Evolutionary conservation across 2,113 vertebrate species (phyloP).

Genomic region (Platanista minor): DNA sequence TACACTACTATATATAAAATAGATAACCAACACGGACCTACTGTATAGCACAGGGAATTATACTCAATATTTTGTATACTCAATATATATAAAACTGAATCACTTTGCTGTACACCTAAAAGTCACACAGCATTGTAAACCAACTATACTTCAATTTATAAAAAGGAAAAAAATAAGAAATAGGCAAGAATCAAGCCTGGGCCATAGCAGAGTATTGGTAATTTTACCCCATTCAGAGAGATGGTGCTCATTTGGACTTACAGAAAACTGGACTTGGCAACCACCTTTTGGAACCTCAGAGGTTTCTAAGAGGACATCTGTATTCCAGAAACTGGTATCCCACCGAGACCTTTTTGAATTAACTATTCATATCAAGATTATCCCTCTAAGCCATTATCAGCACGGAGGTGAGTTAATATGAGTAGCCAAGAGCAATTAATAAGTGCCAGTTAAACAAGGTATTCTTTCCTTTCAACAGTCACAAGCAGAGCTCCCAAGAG

Average conservation of each 20-base stretch:
- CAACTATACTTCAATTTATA: neutral
- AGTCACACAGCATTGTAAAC: neutral
- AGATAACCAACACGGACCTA: no score
- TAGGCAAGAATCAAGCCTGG: neutral
- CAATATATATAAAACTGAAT: no score
- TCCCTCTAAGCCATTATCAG: neutral
- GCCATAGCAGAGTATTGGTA: neutral
- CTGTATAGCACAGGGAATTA: no score
- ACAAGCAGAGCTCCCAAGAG: constrained; percentile 21
- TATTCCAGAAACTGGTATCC: neutral
- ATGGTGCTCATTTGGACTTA: neutral
- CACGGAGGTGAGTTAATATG: neutral
- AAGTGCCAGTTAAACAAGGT: neutral
- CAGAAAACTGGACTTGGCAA: neutral
- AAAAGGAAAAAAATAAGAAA: neutral
- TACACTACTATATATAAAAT: no score
- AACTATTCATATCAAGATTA: neutral
- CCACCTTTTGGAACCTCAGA: neutral
- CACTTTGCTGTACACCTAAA: no score
- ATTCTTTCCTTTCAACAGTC: neutral
- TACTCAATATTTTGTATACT: no score
- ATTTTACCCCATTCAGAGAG: neutral
- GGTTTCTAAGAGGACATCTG: neutral
- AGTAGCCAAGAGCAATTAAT: constrained; percentile 28
- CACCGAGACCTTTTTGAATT: neutral